Percentiles rank a stretch among this genome's conserved stretches.
Conservation (phyloP, 2,797 vertebrate species). For the Steatocranus sp. region DNA sequence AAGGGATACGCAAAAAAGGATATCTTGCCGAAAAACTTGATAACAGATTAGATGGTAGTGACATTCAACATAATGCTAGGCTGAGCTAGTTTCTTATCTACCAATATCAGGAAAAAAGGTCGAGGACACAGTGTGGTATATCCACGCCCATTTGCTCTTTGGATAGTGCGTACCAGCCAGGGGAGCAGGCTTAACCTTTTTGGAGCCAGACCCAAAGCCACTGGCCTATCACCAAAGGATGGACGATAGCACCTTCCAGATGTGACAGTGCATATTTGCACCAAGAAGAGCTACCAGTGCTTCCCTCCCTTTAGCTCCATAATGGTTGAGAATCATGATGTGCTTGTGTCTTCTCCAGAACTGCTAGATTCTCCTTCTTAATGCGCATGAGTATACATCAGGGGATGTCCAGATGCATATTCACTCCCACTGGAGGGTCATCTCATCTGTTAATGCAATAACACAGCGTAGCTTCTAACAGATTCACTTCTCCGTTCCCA, state of each 20-base stretch:
- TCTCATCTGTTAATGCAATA: not conserved
- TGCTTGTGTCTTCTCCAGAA: not conserved
- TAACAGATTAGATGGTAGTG: not conserved
- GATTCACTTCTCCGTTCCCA: not conserved
- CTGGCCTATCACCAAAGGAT: not conserved
- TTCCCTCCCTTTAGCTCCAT: not conserved
- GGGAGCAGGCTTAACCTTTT: not conserved
- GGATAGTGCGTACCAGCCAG: not conserved
- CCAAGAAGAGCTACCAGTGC: not conserved
- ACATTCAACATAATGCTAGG: not conserved
- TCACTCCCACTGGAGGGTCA: not conserved
- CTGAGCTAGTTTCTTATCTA: not conserved
- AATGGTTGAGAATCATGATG: not conserved
- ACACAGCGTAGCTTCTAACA: not conserved
- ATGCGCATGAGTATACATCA: not conserved
- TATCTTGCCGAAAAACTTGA: not conserved
- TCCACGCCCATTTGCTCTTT: not conserved
- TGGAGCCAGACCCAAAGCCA: not conserved
- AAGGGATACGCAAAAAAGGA: not conserved
- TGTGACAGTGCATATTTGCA: not conserved
- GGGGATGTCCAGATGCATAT: not conserved
- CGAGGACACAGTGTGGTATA: not conserved
- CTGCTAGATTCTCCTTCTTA: not conserved
- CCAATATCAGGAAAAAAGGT: not conserved
- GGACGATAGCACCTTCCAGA: not conserved